Conservation (phyloP, 64 coral and sea anemone species). For the Porites lutea region DNA sequence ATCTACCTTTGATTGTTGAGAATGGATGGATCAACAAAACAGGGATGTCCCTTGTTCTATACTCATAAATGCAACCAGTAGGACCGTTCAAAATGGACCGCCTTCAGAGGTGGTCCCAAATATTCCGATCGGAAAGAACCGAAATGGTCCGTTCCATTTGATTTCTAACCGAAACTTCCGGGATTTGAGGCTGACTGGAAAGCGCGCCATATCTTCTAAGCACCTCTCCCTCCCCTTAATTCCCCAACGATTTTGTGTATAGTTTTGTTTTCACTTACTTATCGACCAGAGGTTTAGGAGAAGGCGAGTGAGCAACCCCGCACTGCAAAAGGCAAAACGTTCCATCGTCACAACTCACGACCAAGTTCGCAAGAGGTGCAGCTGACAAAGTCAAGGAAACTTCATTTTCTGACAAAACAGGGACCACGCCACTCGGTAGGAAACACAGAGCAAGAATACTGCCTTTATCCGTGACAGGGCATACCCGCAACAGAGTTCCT, state of each 20-base stretch:
- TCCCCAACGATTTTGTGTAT: not conserved
- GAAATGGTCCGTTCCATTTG: no score
- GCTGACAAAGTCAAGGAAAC: not conserved
- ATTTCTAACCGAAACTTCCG: no score
- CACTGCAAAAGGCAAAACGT: conserved; percentile 65
- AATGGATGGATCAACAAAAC: no score
- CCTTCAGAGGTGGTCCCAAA: no score
- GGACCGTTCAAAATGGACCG: no score
- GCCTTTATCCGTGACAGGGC: conserved; percentile 39
- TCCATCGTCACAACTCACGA: conserved; percentile 70
- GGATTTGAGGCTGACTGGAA: no score
- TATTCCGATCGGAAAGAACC: no score
- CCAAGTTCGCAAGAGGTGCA: conserved; percentile 35
- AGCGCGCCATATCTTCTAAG: no score
- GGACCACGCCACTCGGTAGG: conserved; percentile 16
- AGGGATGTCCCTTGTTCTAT: no score
- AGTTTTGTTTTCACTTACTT: conserved; percentile 30
- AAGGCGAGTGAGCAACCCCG: conserved; percentile 30
- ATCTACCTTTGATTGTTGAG: no score
- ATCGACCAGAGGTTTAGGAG: conserved; percentile 45
- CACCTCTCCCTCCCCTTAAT: no score
- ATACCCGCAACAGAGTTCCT: conserved; percentile 53
- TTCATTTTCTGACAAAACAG: not conserved
- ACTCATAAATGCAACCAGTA: no score
- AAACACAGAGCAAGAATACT: conserved; percentile 54